These are phyloP conservation scores for Adela reaumurella DNA, from an alignment of 2,888 invertebrate species.

Conservation along the genomic window DNA sequence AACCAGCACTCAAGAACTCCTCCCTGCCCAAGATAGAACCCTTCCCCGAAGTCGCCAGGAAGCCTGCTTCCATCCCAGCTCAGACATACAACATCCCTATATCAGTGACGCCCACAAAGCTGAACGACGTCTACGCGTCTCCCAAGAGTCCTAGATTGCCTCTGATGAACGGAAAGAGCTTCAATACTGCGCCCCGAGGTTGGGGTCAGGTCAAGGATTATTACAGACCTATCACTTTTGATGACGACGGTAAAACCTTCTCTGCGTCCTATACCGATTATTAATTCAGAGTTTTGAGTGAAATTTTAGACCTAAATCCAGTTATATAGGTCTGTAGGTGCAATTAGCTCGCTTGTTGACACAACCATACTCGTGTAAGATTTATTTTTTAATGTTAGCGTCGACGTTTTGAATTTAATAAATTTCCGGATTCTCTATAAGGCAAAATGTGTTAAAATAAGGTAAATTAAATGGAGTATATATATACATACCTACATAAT, in stretches of 20 bases:
- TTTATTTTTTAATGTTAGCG: no score
- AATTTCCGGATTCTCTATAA: no score
- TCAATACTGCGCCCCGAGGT: conserved; percentile 80
- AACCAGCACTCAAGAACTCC: conserved; percentile 33
- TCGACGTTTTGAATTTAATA: no score
- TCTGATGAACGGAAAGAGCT: conserved; percentile 58
- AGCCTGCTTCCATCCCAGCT: conserved; percentile 30
- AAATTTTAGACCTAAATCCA: no score
- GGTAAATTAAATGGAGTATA: no score
- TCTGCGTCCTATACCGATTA: conserved; percentile 47
- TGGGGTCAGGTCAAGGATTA: conserved; percentile 69
- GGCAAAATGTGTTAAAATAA: no score
- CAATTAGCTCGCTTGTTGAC: no score
- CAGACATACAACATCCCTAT: conserved; percentile 34
- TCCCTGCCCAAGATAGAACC: conserved; percentile 45
- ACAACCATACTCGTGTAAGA: no score
- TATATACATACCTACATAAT: no score
- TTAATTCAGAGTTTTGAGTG: conserved; percentile 20
- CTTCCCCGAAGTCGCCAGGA: conserved; percentile 26
- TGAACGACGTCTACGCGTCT: conserved; percentile 46
- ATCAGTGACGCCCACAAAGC: conserved; percentile 42
- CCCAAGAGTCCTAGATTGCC: conserved; percentile 39
- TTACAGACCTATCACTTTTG: conserved; percentile 72
- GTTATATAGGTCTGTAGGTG: no score
- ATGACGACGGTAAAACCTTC: conserved; percentile 39